Percentiles rank a stretch among this genome's conserved stretches.
Conservation (phyloP, 2,113 vertebrate species). For the Sciurus niger region DNA sequence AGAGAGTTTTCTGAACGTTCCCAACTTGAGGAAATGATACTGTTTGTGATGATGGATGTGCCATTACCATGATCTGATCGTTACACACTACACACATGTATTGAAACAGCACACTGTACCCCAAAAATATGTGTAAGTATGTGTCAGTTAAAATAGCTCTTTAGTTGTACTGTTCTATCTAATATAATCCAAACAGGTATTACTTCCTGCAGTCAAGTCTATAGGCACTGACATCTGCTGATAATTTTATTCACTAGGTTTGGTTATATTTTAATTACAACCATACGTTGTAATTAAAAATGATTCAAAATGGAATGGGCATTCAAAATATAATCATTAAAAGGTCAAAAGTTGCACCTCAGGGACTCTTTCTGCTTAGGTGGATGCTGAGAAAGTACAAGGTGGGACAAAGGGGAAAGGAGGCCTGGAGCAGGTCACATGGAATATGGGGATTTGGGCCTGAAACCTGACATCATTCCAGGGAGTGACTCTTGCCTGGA, state of each 20-base stretch:
- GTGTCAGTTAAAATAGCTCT: background rate
- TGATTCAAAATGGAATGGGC: background rate
- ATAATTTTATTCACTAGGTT: conserved; percentile 59
- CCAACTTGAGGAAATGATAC: background rate
- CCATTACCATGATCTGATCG: background rate
- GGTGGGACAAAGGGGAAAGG: background rate
- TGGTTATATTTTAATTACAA: conserved; percentile 64
- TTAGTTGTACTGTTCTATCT: background rate
- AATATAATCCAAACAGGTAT: background rate
- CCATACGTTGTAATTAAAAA: conserved; percentile 47
- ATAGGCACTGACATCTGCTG: conserved; percentile 54
- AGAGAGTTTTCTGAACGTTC: background rate
- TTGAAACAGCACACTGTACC: background rate
- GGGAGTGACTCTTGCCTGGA: too few species aligned
- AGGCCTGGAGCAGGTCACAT: background rate
- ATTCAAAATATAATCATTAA: background rate
- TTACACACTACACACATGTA: background rate
- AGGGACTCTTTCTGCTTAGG: background rate
- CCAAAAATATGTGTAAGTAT: background rate
- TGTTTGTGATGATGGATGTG: background rate
- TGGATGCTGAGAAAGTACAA: background rate
- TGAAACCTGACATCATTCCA: background rate
- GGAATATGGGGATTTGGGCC: background rate
- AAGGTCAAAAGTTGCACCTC: background rate
- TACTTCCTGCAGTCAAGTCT: background rate